A percentile compares a stretch with the other conserved stretches of the same genome.
Evolutionary conservation across 2,797 vertebrate genomes (phyloP).

Genomic region (Sebastes dallii): DNA sequence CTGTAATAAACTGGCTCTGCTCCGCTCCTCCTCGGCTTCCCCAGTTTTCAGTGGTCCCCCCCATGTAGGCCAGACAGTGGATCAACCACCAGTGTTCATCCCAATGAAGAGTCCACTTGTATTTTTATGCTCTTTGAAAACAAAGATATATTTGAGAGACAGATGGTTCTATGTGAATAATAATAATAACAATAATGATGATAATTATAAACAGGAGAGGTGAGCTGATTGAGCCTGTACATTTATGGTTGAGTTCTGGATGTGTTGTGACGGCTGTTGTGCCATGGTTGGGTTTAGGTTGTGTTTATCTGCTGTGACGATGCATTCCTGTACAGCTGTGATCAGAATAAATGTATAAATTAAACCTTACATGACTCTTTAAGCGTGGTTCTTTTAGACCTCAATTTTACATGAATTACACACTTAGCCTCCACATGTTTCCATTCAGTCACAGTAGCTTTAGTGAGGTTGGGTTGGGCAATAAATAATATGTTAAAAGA

Average conservation of each 20-base stretch:
- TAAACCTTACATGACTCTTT: constrained; percentile 33
- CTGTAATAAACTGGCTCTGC: constrained; percentile 49
- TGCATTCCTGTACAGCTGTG: constrained; percentile 81
- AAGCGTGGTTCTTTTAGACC: background rate
- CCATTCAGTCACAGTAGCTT: background rate
- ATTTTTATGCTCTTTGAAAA: constrained; percentile 82
- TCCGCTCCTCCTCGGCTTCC: constrained; percentile 41
- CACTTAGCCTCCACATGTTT: background rate
- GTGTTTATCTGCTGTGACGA: constrained; percentile 81
- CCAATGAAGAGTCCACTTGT: constrained; percentile 74
- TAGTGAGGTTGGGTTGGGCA: background rate
- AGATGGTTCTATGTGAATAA: constrained; percentile 77
- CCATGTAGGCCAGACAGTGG: constrained; percentile 60
- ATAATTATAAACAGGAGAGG: constrained; percentile 58
- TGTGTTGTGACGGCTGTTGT: constrained; percentile 79
- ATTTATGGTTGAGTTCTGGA: constrained; percentile 74
- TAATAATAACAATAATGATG: constrained; percentile 34
- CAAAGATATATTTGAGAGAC: constrained; percentile 78
- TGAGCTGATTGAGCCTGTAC: constrained; percentile 71
- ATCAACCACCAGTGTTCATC: constrained; percentile 65
- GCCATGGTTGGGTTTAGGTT: constrained; percentile 77
- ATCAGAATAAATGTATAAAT: constrained; percentile 80
- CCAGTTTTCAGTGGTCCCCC: constrained; percentile 48
- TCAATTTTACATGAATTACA: background rate
- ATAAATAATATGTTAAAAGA: background rate